A percentile compares a stretch with the other conserved stretches of the same genome.
These are phyloP conservation scores for Etheostoma perlongum DNA, from an alignment of 2,797 vertebrate genomes.

Conservation along the genomic window DNA sequence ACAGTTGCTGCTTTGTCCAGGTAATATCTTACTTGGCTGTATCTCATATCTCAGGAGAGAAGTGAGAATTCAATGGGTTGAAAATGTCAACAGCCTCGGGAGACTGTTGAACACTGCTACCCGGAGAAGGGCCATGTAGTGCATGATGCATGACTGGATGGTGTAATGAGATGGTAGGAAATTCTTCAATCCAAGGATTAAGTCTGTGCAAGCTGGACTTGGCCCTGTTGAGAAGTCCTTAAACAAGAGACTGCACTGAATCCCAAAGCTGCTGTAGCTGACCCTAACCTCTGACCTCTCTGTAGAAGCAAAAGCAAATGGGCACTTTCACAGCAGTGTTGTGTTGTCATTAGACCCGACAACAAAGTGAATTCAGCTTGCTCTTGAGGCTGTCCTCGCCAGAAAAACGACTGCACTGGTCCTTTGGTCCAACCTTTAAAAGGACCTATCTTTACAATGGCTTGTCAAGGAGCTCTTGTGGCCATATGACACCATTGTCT, in stretches of 20 bases:
- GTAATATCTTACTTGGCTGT: constrained; percentile 46
- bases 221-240: not conserved
- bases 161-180: constrained; percentile 33
- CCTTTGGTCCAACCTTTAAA: not conserved
- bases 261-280: constrained; percentile 7
- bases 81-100: constrained; percentile 65
- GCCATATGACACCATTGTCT: not conserved
- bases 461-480: not conserved
- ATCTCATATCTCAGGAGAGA: constrained; percentile 63
- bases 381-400: not conserved
- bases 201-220: not conserved
- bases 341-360: not conserved
- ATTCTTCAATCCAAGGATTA: constrained; percentile 30
- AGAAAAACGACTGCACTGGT: not conserved
- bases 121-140: constrained; percentile 25
- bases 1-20: constrained; percentile 64
- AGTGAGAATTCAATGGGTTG: constrained; percentile 54
- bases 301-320: not conserved
- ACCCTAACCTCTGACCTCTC: not conserved
- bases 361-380: constrained; percentile 2
- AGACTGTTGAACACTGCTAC: constrained; percentile 47
- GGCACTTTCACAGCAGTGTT: not conserved
- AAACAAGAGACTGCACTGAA: constrained; percentile 6
- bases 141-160: constrained; percentile 43
- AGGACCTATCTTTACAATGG: not conserved